A percentile compares a stretch with the other conserved stretches of the same genome.
Evolutionary conservation across 2,113 vertebrate species (phyloP).

Genomic region (Polypterus senegalus): DNA sequence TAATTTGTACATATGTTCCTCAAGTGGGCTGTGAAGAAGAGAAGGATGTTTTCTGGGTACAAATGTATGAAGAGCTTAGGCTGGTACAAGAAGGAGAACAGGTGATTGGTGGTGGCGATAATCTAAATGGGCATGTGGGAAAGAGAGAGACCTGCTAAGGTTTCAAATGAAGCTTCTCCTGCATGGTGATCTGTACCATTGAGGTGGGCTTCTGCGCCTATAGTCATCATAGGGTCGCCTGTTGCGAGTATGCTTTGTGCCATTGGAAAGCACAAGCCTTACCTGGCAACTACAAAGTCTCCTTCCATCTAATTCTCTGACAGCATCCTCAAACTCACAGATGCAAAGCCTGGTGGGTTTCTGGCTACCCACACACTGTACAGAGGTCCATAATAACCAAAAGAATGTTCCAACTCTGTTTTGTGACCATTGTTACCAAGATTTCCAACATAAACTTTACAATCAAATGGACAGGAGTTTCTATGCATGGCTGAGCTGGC

Average conservation of each 20-base stretch:
- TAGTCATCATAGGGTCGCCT: slow-evolving; percentile 82
- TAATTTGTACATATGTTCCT: too few relatives aligned
- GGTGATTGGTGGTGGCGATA: too few relatives aligned
- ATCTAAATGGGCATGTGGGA: background rate
- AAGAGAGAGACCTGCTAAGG: slow-evolving; percentile 74
- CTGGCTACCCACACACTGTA: slow-evolving; percentile 94
- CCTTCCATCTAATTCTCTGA: slow-evolving; percentile 93
- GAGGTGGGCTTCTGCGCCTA: slow-evolving; percentile 71
- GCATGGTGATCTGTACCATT: slow-evolving; percentile 86
- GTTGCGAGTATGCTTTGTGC: slow-evolving; percentile 85
- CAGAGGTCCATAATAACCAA: slow-evolving; percentile 92
- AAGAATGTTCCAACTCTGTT: slow-evolving; percentile 83
- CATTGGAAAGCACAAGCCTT: slow-evolving; percentile 85
- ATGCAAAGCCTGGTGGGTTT: slow-evolving; percentile 93
- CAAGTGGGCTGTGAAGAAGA: too few relatives aligned
- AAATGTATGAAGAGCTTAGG: too few relatives aligned
- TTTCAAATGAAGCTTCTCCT: slow-evolving; percentile 94
- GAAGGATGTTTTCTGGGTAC: too few relatives aligned
- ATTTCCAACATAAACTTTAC: slow-evolving; percentile 96
- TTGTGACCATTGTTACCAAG: slow-evolving; percentile 96
- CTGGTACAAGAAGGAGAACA: too few relatives aligned
- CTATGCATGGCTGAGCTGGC: slow-evolving; percentile 58
- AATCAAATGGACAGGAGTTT: slow-evolving; percentile 88
- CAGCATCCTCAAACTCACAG: slow-evolving; percentile 96
- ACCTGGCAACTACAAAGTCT: slow-evolving; percentile 83